These are phyloP conservation scores for Sebastes miniatus DNA, from an alignment of 2,797 vertebrate genomes.

Conservation along the genomic window DNA sequence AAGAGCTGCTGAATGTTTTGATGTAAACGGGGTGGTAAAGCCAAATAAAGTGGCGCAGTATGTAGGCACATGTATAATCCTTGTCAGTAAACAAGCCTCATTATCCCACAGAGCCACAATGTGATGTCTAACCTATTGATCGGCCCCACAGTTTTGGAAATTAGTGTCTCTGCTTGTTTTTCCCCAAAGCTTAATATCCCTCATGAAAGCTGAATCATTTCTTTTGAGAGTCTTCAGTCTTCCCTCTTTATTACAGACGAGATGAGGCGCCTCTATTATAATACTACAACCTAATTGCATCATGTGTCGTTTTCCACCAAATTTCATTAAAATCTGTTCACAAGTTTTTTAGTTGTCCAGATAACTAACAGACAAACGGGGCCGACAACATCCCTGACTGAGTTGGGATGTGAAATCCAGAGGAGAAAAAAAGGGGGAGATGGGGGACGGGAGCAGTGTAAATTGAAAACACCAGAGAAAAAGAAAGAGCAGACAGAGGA, in stretches of 20 bases:
- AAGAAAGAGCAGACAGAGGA: neutral
- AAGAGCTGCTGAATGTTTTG: neutral
- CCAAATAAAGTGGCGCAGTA: neutral
- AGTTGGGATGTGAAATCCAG: neutral
- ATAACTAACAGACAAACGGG: neutral
- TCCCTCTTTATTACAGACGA: neutral
- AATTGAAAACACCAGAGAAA: conserved; percentile 5
- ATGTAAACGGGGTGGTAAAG: neutral
- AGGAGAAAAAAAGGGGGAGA: neutral
- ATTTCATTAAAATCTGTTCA: neutral
- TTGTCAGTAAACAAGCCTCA: neutral
- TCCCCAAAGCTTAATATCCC: neutral
- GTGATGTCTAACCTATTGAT: neutral
- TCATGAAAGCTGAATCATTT: neutral
- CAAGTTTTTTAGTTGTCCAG: neutral
- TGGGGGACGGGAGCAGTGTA: neutral
- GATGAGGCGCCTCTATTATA: neutral
- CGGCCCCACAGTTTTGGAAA: neutral
- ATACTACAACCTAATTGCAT: neutral
- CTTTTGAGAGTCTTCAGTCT: neutral
- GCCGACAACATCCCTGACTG: neutral
- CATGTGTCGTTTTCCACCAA: neutral
- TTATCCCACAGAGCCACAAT: neutral
- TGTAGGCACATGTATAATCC: neutral
- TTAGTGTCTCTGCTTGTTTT: neutral